phyloP scores from a whole-genome alignment of 1,140 invertebrate species.

The Acromyrmex charruanus region DNA sequence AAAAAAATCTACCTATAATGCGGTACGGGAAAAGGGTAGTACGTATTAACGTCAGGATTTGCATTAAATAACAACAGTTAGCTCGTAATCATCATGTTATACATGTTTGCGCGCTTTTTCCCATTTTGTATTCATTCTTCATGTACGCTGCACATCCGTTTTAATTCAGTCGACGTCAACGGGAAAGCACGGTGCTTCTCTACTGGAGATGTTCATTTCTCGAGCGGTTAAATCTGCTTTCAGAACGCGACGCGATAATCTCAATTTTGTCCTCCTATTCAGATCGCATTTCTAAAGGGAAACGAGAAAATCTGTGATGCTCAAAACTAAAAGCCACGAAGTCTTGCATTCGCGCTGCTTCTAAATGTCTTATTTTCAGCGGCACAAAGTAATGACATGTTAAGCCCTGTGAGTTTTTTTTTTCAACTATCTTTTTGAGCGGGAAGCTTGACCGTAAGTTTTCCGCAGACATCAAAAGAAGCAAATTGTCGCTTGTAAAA shows the following conservation, averaged over 20 bases:
- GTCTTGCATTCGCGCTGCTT: slow-evolving; percentile 5
- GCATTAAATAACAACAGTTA: slow-evolving; percentile 49
- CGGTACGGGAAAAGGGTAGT: not conserved
- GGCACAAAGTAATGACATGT: slow-evolving; percentile 49
- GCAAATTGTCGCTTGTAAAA: slow-evolving; percentile 43
- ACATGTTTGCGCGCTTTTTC: slow-evolving; percentile 34
- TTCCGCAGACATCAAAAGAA: not conserved
- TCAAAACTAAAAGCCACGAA: slow-evolving; percentile 59
- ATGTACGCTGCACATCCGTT: slow-evolving; percentile 42
- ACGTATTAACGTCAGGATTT: slow-evolving; percentile 1
- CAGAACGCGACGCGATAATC: slow-evolving; percentile 61
- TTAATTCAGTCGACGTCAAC: slow-evolving; percentile 55
- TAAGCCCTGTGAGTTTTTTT: slow-evolving; percentile 33
- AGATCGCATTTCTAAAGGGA: slow-evolving; percentile 62
- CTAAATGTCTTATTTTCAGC: slow-evolving; percentile 44
- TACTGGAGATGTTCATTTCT: slow-evolving; percentile 57
- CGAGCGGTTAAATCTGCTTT: slow-evolving; percentile 61
- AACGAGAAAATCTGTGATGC: slow-evolving; percentile 52
- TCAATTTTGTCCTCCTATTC: slow-evolving; percentile 62
- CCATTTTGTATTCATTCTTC: slow-evolving; percentile 33
- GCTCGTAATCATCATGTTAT: slow-evolving; percentile 39
- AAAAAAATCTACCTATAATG: slow-evolving; percentile 2
- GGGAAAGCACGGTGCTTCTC: slow-evolving; percentile 10
- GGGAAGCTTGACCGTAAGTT: slow-evolving; percentile 27
- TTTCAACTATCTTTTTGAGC: slow-evolving; percentile 32